These are phyloP conservation scores for Bucorvus abyssinicus DNA, from an alignment of 2,797 vertebrate genomes.

Conservation along the genomic window DNA sequence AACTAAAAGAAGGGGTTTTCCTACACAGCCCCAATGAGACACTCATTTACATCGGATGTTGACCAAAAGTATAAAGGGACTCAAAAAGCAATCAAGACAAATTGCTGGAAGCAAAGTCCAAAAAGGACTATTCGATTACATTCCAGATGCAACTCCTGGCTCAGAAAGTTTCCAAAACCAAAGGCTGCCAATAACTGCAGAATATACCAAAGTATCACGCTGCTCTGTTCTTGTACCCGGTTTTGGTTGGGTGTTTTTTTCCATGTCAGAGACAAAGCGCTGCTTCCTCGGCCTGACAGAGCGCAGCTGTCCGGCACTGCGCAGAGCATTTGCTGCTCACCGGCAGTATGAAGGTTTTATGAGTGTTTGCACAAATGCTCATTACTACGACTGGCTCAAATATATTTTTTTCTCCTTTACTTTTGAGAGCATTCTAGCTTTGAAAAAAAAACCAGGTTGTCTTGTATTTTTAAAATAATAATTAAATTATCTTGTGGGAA, in stretches of 20 bases:
- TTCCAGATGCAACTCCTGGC: slow-evolving; percentile 33
- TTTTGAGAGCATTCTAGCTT: neutral
- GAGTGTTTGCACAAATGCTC: neutral
- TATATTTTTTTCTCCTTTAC: neutral
- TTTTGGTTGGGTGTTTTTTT: neutral
- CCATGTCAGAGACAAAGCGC: neutral
- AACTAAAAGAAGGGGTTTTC: neutral
- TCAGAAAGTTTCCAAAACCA: neutral
- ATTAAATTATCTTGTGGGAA: neutral
- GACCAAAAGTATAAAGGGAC: neutral
- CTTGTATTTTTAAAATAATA: neutral
- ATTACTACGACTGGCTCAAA: neutral
- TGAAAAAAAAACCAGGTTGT: neutral
- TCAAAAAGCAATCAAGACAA: neutral
- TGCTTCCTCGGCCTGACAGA: neutral
- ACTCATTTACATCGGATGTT: neutral
- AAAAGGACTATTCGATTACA: neutral
- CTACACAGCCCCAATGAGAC: neutral
- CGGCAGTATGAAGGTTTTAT: neutral
- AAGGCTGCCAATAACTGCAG: neutral
- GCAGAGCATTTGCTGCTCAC: neutral
- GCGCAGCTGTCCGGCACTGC: neutral
- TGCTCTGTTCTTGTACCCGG: neutral
- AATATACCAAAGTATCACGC: neutral
- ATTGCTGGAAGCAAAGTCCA: neutral